Conservation (phyloP, 2,113 vertebrate genomes). For the Aspiorhynchus laticeps region DNA sequence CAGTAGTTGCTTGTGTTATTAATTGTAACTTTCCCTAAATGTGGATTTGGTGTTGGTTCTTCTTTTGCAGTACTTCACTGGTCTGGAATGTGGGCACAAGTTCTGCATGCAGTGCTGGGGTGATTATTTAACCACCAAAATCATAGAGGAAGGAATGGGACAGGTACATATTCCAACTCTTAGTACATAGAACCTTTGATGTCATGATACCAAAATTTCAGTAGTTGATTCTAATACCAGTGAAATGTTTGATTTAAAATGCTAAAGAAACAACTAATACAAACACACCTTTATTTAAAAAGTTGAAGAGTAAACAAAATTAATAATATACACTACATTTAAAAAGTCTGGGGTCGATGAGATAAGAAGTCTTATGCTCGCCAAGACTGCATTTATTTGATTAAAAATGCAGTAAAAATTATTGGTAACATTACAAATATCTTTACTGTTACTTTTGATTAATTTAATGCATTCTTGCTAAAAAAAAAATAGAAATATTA, state of each 20-base stretch:
- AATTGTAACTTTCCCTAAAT: constrained; percentile 8
- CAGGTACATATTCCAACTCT: constrained; percentile 81
- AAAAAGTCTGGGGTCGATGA: not conserved
- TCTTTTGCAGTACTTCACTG: constrained; percentile 90
- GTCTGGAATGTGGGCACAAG: constrained; percentile 99
- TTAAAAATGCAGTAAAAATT: not conserved
- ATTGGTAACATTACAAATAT: not conserved
- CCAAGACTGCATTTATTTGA: too few relatives aligned
- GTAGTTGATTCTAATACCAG: not conserved
- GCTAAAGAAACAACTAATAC: not conserved
- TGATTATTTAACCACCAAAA: constrained; percentile 99
- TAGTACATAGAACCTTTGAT: not conserved
- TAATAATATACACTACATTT: not conserved
- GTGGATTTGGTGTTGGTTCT: constrained; percentile 7
- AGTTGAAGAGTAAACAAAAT: not conserved
- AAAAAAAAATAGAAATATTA: not conserved
- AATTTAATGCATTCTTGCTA: not conserved
- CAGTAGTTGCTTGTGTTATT: not conserved
- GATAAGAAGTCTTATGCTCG: too few relatives aligned
- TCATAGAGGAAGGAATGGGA: constrained; percentile 99
- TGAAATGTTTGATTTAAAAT: not conserved
- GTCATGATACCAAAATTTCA: not conserved
- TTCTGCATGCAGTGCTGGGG: constrained; percentile 99
- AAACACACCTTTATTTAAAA: not conserved
- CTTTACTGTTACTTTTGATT: not conserved